Evolutionary conservation across 2,888 invertebrate genomes (phyloP).

Genomic region (Alsophila aescularia): DNA sequence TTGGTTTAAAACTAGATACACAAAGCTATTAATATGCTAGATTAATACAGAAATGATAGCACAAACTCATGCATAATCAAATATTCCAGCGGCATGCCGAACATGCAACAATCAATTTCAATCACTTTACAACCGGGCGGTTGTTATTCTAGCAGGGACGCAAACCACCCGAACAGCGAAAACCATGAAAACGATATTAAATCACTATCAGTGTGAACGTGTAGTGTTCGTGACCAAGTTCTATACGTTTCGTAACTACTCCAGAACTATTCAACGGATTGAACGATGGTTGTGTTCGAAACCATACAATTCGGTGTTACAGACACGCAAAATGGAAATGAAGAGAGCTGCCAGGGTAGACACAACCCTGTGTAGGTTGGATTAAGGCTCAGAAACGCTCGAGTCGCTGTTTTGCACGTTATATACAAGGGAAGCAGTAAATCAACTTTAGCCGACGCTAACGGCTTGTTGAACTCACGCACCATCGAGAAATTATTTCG

Average conservation of each 20-base stretch:
- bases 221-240: constrained; percentile 21
- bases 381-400: not conserved
- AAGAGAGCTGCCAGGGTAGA: not conserved
- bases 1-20: not conserved
- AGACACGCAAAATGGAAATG: constrained; percentile 27
- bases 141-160: not conserved
- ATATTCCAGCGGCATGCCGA: constrained; percentile 3
- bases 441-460: constrained; percentile 12
- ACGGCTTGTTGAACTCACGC: constrained; percentile 3
- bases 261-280: constrained; percentile 26
- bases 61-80: constrained; percentile 13
- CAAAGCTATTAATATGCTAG: not conserved
- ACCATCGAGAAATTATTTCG: constrained; percentile 5
- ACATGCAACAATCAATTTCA: constrained; percentile 5
- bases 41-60: not conserved
- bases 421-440: constrained; percentile 17
- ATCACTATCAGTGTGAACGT: constrained; percentile 24
- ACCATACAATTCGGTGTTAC: constrained; percentile 22
- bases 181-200: constrained; percentile 19
- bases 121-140: constrained; percentile 5
- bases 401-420: not conserved
- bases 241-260: constrained; percentile 14
- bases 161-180: constrained; percentile 12
- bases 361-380: not conserved
- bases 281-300: constrained; percentile 25